A percentile compares a stretch with the other conserved stretches of the same genome.
Conservation (phyloP, 2,888 invertebrate species). For the Drosophila kambysellisi region DNA sequence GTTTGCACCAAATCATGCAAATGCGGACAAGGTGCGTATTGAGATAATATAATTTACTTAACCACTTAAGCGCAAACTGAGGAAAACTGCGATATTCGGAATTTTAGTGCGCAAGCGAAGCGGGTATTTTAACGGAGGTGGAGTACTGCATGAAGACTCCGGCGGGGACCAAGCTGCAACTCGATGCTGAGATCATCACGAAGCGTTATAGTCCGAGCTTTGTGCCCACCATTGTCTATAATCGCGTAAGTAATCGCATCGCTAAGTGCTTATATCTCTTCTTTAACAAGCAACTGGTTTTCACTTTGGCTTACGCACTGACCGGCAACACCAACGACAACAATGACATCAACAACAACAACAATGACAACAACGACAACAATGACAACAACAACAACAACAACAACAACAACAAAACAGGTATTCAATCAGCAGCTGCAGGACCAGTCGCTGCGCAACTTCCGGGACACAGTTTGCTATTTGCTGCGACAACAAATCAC, state of each 20-base stretch:
- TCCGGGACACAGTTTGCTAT: conserved; percentile 84
- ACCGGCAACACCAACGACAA: neutral
- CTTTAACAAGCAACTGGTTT: conserved; percentile 52
- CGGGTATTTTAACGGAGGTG: conserved; percentile 84
- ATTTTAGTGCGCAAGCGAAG: conserved; percentile 84
- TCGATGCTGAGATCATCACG: conserved; percentile 86
- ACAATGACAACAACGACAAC: neutral
- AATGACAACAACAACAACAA: conserved; percentile 51
- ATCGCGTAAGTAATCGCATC: conserved; percentile 84
- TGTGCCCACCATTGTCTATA: conserved; percentile 86
- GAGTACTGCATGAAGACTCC: conserved; percentile 84
- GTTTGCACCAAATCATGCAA: conserved; percentile 84
- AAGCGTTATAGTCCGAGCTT: conserved; percentile 84
- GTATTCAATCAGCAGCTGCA: conserved; percentile 85
- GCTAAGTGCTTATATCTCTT: neutral
- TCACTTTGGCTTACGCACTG: conserved; percentile 31
- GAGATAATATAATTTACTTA: conserved; percentile 43
- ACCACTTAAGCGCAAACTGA: conserved; percentile 32
- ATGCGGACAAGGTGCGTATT: conserved; percentile 74
- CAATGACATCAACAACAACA: neutral
- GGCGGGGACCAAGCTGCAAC: conserved; percentile 85
- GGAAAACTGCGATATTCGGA: neutral
- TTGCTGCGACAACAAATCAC: conserved; percentile 65
- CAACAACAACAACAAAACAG: conserved; percentile 61
- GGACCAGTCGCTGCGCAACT: conserved; percentile 84